These are phyloP conservation scores for Xiphorhynchus elegans DNA, from an alignment of 2,113 vertebrate species.

Conservation along the genomic window DNA sequence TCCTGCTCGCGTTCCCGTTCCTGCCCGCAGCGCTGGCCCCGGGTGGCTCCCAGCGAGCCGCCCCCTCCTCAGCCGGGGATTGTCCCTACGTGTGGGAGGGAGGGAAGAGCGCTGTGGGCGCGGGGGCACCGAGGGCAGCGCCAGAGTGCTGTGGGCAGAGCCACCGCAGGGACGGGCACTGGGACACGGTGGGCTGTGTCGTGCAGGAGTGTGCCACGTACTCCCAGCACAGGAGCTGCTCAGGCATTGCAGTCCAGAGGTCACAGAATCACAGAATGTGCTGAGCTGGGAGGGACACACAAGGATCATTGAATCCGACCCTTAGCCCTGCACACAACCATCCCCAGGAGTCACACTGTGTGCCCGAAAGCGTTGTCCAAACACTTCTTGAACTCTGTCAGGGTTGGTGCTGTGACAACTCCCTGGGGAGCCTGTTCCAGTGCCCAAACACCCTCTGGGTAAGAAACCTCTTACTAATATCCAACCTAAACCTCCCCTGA, in stretches of 20 bases:
- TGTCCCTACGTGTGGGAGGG: too few relatives aligned
- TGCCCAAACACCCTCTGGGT: neutral
- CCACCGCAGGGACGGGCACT: accelerated
- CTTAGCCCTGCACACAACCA: neutral
- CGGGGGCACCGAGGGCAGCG: too few relatives aligned
- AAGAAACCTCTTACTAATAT: neutral
- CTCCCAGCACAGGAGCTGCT: accelerated
- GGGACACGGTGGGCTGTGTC: accelerated
- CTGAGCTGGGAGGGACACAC: neutral
- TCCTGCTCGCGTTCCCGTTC: neutral
- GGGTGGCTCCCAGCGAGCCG: too few relatives aligned
- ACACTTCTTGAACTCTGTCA: neutral
- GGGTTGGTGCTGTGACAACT: neutral
- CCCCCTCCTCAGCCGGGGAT: too few relatives aligned
- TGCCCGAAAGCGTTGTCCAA: neutral
- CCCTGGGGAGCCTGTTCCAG: neutral
- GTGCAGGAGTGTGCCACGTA: accelerated
- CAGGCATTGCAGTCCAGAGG: accelerated
- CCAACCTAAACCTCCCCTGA: neutral
- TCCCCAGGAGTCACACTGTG: neutral
- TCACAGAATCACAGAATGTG: neutral
- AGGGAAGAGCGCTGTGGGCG: too few relatives aligned
- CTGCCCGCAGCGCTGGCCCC: too few relatives aligned
- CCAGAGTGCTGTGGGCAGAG: neutral
- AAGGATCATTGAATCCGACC: neutral